These are phyloP conservation scores for Euura lappo DNA, from an alignment of 1,140 invertebrate genomes.

Conservation along the genomic window DNA sequence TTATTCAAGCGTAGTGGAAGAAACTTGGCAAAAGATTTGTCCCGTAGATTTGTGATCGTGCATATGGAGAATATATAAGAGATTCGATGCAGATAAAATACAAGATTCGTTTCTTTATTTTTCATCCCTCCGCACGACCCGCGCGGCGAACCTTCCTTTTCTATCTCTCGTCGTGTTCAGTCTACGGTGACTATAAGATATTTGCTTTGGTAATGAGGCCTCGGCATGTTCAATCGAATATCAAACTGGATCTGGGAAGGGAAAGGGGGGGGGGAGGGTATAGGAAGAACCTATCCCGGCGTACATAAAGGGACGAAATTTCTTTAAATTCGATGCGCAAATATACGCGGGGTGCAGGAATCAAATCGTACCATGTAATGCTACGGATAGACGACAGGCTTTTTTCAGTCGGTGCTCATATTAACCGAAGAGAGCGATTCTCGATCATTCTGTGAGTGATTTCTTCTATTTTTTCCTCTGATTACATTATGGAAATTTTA, in stretches of 20 bases:
- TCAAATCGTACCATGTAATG: too few relatives aligned
- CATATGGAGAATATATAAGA: background rate
- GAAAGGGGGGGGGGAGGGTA: constrained; percentile 29
- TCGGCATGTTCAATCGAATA: constrained; percentile 36
- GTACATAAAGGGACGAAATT: constrained; percentile 28
- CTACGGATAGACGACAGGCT: too few relatives aligned
- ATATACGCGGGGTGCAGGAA: constrained; percentile 40
- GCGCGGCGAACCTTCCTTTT: constrained; percentile 15
- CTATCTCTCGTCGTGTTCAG: constrained; percentile 20
- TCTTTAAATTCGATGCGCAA: constrained; percentile 53
- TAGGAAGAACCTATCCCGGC: background rate
- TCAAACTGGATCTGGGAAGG: background rate
- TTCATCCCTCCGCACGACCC: constrained; percentile 11
- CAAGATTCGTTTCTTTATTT: constrained; percentile 10
- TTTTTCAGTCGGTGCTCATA: too few relatives aligned
- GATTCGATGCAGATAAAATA: background rate
- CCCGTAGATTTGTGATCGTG: background rate
- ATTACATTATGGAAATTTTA: too few relatives aligned
- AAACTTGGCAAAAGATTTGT: background rate
- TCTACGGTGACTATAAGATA: constrained; percentile 59
- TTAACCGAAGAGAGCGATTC: too few relatives aligned
- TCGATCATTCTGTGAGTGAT: too few relatives aligned
- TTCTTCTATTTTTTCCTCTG: too few relatives aligned
- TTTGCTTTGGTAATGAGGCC: constrained; percentile 62
- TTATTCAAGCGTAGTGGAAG: background rate